These are phyloP conservation scores for Bruchidius siliquastri DNA, from an alignment of 2,888 invertebrate genomes.

Conservation along the genomic window DNA sequence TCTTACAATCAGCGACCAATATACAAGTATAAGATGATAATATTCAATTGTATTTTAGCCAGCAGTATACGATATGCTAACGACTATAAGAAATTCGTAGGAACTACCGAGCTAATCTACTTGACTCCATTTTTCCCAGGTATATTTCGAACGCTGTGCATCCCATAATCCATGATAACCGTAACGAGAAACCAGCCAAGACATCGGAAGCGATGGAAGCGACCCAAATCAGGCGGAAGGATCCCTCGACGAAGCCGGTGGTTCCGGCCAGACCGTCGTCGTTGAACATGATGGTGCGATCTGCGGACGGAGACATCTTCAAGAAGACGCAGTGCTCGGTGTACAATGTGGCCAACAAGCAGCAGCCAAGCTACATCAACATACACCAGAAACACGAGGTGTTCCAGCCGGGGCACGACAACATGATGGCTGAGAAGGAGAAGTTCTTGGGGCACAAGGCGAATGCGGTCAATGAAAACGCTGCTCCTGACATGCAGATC, in stretches of 20 bases:
- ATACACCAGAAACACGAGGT: constrained; percentile 35
- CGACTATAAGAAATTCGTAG: too few species aligned
- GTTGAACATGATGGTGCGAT: constrained; percentile 45
- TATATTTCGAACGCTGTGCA: constrained; percentile 16
- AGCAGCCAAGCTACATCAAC: constrained; percentile 58
- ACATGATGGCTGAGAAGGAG: constrained; percentile 44
- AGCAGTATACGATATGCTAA: too few species aligned
- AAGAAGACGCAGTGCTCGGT: constrained; percentile 62
- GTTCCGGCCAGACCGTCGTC: constrained; percentile 76
- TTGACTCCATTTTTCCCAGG: constrained; percentile 1
- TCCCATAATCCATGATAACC: constrained; percentile 13
- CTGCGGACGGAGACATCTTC: constrained; percentile 38
- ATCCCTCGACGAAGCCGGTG: constrained; percentile 58
- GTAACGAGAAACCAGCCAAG: constrained; percentile 12
- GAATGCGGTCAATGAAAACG: constrained; percentile 3
- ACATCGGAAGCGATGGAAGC: constrained; percentile 21
- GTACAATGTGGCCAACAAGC: constrained; percentile 66
- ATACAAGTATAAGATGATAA: too few species aligned
- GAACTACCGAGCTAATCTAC: too few species aligned
- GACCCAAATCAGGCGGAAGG: constrained; percentile 53
- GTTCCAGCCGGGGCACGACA: constrained; percentile 42
- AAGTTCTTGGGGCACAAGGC: constrained; percentile 41
- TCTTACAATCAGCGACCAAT: too few species aligned
- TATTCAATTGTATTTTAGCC: too few species aligned
- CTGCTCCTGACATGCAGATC: neutral